These are phyloP conservation scores for Tetranychus urticae DNA, from an alignment of 1,140 invertebrate genomes.

Conservation along the genomic window DNA sequence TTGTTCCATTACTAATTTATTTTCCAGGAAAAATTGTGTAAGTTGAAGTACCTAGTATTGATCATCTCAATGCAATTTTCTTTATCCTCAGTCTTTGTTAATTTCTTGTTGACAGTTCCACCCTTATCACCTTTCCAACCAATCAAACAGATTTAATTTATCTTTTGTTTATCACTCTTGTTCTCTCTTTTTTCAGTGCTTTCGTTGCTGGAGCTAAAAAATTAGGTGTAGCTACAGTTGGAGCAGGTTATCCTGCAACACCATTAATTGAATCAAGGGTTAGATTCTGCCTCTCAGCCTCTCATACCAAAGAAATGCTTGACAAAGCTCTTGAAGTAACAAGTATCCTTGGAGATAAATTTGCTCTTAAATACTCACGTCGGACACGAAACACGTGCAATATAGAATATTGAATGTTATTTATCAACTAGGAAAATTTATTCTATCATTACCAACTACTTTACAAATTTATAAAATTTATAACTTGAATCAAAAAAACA, in stretches of 20 bases:
- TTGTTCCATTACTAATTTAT: constrained; percentile 84
- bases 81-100: too few species aligned
- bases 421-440: too few species aligned
- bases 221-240: constrained; percentile 66
- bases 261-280: constrained; percentile 77
- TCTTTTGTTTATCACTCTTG: background rate
- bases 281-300: constrained; percentile 82
- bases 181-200: constrained; percentile 16
- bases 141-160: background rate
- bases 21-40: constrained; percentile 67
- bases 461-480: too few species aligned
- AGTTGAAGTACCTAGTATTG: background rate
- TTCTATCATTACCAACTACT: too few species aligned
- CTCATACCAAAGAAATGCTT: constrained; percentile 83
- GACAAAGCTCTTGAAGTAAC: constrained; percentile 39
- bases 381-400: background rate
- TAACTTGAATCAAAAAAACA: too few species aligned
- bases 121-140: background rate
- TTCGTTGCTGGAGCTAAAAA: constrained; percentile 59
- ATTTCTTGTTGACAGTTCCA: too few species aligned
- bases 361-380: constrained; percentile 8
- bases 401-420: background rate
- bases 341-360: constrained; percentile 5
- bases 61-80: too few species aligned
- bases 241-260: constrained; percentile 95